Conservation (phyloP, 2,113 vertebrate genomes). For the Dipodomys stephensi region DNA sequence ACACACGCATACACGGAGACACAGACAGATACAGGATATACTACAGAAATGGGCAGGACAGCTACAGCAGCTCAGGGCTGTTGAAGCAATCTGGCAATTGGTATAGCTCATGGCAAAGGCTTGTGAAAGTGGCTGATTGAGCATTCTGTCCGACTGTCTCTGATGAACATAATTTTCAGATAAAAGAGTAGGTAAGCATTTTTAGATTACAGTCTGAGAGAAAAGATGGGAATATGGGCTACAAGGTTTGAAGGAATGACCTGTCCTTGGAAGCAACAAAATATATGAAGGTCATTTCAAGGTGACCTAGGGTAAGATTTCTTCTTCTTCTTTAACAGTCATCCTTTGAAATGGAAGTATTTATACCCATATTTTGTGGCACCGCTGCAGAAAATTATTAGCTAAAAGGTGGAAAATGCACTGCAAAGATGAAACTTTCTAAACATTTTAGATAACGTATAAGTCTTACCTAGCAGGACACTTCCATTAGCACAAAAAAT, state of each 20-base stretch:
- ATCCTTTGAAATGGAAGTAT: neutral
- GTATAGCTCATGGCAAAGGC: rapidly evolving
- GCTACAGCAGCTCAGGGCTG: too few relatives aligned
- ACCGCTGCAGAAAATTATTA: slow-evolving; percentile 53
- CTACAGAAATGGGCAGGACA: neutral
- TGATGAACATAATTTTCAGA: neutral
- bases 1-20: too few relatives aligned
- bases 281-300: slow-evolving; percentile 16
- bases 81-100: rapidly evolving
- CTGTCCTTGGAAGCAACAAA: neutral
- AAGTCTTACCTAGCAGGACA: slow-evolving; percentile 64
- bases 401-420: slow-evolving; percentile 35
- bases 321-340: neutral
- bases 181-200: neutral
- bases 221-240: neutral
- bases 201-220: neutral
- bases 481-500: slow-evolving; percentile 74
- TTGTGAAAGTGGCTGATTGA: neutral
- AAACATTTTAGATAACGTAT: slow-evolving; percentile 53
- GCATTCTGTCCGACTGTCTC: neutral
- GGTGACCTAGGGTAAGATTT: neutral
- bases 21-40: too few relatives aligned
- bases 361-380: slow-evolving; percentile 19
- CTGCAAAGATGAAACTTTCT: slow-evolving; percentile 37
- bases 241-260: neutral